A percentile compares a stretch with the other conserved stretches of the same genome.
Conservation (phyloP, 2,113 vertebrate genomes). For the Macrotis lagotis region DNA sequence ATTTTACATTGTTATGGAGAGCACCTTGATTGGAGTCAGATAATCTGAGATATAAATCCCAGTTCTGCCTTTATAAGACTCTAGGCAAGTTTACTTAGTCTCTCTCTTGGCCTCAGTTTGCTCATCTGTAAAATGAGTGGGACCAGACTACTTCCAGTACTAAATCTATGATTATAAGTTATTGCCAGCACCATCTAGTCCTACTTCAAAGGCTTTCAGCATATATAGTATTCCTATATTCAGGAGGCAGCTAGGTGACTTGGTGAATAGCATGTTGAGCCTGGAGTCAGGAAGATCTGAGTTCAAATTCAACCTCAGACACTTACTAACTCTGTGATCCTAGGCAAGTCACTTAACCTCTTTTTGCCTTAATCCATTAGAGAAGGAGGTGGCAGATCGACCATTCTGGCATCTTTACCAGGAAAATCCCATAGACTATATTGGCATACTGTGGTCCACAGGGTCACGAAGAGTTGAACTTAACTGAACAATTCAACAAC, state of each 20-base stretch:
- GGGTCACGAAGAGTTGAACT: neutral
- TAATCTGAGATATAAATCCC: neutral
- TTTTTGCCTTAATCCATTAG: neutral
- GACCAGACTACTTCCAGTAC: neutral
- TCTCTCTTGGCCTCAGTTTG: neutral
- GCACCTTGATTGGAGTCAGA: neutral
- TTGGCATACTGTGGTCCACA: neutral
- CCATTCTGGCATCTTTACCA: neutral
- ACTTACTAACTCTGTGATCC: neutral
- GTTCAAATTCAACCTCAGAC: neutral
- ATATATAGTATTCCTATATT: neutral
- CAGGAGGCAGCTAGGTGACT: neutral
- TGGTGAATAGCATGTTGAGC: neutral
- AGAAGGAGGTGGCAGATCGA: neutral
- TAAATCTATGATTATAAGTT: neutral
- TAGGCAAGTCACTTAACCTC: neutral
- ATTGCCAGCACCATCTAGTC: neutral
- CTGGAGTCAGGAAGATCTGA: neutral
- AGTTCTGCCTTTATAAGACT: neutral
- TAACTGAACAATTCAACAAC: neutral
- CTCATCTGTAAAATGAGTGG: neutral
- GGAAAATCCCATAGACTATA: neutral
- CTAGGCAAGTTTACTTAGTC: neutral
- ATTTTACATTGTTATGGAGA: neutral
- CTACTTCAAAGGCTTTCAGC: neutral